A percentile compares a stretch with the other conserved stretches of the same genome.
phyloP scores from a whole-genome alignment of 2,797 vertebrate species.

The Rhadinocentrus ornatus region DNA sequence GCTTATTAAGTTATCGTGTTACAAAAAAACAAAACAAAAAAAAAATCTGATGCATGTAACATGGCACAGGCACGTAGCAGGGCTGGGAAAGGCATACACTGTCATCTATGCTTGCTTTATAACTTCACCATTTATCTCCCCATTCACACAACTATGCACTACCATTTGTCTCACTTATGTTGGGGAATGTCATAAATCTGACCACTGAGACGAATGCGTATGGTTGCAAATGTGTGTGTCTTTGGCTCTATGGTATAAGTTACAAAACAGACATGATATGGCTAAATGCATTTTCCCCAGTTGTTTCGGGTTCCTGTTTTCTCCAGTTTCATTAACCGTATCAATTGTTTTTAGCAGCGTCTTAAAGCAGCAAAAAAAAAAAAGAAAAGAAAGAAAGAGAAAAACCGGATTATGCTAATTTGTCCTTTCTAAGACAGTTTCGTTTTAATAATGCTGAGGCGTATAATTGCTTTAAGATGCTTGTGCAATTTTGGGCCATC shows the following conservation, averaged over 20 bases:
- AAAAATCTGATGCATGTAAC: conserved; percentile 41
- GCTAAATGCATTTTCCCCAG: conserved; percentile 19
- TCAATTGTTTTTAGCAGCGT: conserved; percentile 38
- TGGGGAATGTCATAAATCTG: conserved; percentile 74
- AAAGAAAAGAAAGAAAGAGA: neutral
- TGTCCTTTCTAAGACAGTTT: conserved; percentile 31
- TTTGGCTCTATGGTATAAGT: conserved; percentile 49
- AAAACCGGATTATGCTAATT: conserved; percentile 24
- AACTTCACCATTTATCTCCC: conserved; percentile 62
- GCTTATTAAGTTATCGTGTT: conserved; percentile 24
- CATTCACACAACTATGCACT: conserved; percentile 70
- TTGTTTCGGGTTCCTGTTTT: conserved; percentile 40
- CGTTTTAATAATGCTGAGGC: conserved; percentile 40
- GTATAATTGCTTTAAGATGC: conserved; percentile 69
- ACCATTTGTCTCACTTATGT: conserved; percentile 68
- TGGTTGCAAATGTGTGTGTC: conserved; percentile 18
- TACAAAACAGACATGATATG: conserved; percentile 53
- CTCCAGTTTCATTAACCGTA: conserved; percentile 28
- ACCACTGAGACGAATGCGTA: conserved; percentile 33
- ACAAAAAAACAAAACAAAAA: conserved; percentile 13
- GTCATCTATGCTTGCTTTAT: conserved; percentile 62
- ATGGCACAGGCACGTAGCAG: conserved; percentile 31
- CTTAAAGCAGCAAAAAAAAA: neutral
- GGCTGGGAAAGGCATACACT: conserved; percentile 47
- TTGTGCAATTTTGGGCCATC: conserved; percentile 38